Conservation (phyloP, 2,113 vertebrate species). For the Pagrus major region DNA sequence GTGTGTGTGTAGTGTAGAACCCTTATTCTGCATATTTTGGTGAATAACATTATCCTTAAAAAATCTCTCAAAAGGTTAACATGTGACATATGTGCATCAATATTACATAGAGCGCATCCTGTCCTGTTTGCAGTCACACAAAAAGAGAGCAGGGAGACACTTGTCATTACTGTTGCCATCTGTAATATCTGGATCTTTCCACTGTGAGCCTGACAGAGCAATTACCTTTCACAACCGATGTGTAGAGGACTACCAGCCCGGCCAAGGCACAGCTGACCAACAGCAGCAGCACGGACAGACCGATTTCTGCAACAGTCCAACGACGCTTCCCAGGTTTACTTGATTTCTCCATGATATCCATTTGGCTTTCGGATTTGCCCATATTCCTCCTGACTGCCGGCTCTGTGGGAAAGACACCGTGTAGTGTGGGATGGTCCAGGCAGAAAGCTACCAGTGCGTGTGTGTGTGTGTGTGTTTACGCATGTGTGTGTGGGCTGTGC, state of each 20-base stretch:
- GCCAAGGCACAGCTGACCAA: slow-evolving; percentile 90
- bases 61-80: background rate
- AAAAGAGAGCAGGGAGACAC: slow-evolving; percentile 10
- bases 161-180: slow-evolving; percentile 23
- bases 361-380: slow-evolving; percentile 93
- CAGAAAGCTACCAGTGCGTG: slow-evolving; percentile 39
- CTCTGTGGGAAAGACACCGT: slow-evolving; percentile 65
- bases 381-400: slow-evolving; percentile 84
- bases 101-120: slow-evolving; percentile 10
- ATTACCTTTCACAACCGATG: slow-evolving; percentile 88
- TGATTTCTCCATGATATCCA: slow-evolving; percentile 93
- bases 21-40: background rate
- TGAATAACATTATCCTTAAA: slow-evolving; percentile 14
- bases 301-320: slow-evolving; percentile 86
- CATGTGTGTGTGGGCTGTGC: slow-evolving; percentile 68
- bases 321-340: slow-evolving; percentile 84
- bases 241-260: slow-evolving; percentile 90
- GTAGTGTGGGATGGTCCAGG: slow-evolving; percentile 67
- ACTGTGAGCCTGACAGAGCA: slow-evolving; percentile 24
- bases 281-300: slow-evolving; percentile 88
- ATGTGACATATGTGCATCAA: background rate
- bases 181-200: slow-evolving; percentile 37
- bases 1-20: background rate
- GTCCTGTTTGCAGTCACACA: background rate
- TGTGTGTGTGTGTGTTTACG: slow-evolving; percentile 39